Evolutionary conservation across 2,113 vertebrate species (phyloP), one percentile per base, ranked within the genome.

Genomic region (Corythoichthys intestinalis): DNA sequence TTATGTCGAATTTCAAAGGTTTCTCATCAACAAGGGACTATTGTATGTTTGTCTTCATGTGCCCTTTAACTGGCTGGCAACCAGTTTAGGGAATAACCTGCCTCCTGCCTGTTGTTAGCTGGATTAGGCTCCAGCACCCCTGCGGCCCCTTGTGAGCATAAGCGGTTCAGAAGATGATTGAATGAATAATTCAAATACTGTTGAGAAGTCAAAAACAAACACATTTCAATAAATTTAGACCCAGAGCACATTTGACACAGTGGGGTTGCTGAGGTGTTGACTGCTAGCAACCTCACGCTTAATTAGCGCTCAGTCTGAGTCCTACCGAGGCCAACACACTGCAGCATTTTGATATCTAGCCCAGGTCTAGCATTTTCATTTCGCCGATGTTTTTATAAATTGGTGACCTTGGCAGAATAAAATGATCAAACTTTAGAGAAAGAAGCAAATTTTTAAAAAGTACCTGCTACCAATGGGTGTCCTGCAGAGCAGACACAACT

Each of bases 321-420:
- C 14, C 28, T 48, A 34, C 13, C 34, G 15, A 68, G 44, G 65
- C 62, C 66, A 57, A 76, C 69, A 58, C 54, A 56, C 34, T 34
- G 35, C 20, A 34, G 63, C 50, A 28, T 28, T 28, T 28, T 28
- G 47, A 70, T 50, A 41, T 60, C 66, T 59, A 39, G 50, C 7
- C 44, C 65, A 49, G 66, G n/a, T n/a, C 14, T 28, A 28, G 17
- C 7, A 0, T 68, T 65, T 7, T 34, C 56, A 73, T 74, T 75
- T 52, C 64, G 69, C 50, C 39, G 17, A 12, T 46, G 39, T 60
- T 74, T 49, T 71, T 52, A 66, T 74, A 64, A 65, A 70, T 76
- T 72, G 56, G 79, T 73, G 63, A 66, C 37, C 46, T 52, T 54
- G 64, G 71, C 73, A 69, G 39, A 74, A 80, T 2, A 72, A 48